phyloP scores from a whole-genome alignment of 2,797 vertebrate species.

The Meda fulgida region DNA sequence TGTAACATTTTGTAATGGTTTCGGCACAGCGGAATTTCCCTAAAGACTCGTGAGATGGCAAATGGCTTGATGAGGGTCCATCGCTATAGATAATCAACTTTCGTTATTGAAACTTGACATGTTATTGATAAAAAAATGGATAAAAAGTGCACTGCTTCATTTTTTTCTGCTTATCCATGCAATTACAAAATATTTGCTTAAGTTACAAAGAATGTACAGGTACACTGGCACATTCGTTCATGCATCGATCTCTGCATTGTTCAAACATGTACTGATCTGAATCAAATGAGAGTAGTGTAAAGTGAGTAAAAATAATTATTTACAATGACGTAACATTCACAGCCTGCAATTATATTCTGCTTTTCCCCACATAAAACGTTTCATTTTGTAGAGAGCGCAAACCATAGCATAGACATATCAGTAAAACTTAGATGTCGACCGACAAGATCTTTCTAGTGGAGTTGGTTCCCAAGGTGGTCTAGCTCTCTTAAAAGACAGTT shows the following conservation, averaged over 20 bases:
- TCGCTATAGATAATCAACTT: slow-evolving; percentile 26
- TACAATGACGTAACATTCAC: not conserved
- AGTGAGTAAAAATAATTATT: slow-evolving; percentile 1
- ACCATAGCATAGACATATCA: not conserved
- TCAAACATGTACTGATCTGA: not conserved
- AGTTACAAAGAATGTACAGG: not conserved
- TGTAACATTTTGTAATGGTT: not conserved
- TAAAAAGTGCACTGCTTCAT: not conserved
- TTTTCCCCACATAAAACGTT: not conserved
- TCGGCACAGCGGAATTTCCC: slow-evolving; percentile 6
- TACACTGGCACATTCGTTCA: not conserved
- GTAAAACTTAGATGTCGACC: not conserved
- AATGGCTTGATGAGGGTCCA: slow-evolving; percentile 6
- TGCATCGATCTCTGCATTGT: not conserved
- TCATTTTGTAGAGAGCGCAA: not conserved
- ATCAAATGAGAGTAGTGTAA: not conserved
- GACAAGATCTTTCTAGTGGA: not conserved
- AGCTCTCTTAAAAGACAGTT: not conserved
- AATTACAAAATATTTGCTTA: not conserved
- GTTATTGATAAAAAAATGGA: not conserved
- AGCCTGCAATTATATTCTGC: not conserved
- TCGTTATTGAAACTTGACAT: slow-evolving; percentile 1
- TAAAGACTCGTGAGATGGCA: not conserved
- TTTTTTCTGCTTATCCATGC: not conserved
- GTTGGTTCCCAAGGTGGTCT: not conserved